Conservation (phyloP, 2,888 invertebrate genomes). For the Scaeva pyrastri region DNA sequence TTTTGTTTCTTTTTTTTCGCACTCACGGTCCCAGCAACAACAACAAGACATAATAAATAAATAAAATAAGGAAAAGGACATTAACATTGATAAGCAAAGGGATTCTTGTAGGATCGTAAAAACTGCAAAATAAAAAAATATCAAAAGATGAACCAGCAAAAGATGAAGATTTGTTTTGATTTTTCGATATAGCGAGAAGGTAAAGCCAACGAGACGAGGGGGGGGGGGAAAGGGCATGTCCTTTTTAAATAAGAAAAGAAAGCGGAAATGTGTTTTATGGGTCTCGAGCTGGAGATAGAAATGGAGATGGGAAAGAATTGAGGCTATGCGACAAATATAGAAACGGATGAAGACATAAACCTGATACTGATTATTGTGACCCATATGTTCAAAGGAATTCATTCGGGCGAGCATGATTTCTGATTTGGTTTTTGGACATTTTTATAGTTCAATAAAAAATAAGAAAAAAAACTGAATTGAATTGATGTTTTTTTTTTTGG, state of each 20-base stretch:
- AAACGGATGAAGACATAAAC: conserved; percentile 24
- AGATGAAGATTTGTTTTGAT: conserved; percentile 40
- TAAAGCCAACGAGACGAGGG: neutral
- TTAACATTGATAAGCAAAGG: conserved; percentile 62
- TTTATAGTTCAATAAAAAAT: conserved; percentile 13
- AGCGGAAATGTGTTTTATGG: conserved; percentile 1
- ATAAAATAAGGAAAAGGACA: conserved; percentile 36
- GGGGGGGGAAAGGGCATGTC: neutral
- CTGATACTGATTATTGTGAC: conserved; percentile 31
- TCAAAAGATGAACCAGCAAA: conserved; percentile 58
- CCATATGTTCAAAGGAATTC: conserved; percentile 19
- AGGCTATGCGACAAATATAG: conserved; percentile 31
- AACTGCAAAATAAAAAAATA: conserved; percentile 21
- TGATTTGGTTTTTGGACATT: conserved; percentile 24
- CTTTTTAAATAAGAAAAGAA: conserved; percentile 12
- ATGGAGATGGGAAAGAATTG: neutral
- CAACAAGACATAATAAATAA: conserved; percentile 30
- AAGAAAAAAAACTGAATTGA: neutral
- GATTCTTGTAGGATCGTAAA: conserved; percentile 46
- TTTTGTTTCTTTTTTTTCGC: no score
- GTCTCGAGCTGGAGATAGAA: no score
- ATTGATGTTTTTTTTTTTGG: neutral
- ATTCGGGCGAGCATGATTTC: conserved; percentile 17
- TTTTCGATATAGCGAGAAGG: neutral
- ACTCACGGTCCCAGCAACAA: conserved; percentile 9